Conservation (phyloP, 1,140 invertebrate species). For the Temnothorax curvispinosus region DNA sequence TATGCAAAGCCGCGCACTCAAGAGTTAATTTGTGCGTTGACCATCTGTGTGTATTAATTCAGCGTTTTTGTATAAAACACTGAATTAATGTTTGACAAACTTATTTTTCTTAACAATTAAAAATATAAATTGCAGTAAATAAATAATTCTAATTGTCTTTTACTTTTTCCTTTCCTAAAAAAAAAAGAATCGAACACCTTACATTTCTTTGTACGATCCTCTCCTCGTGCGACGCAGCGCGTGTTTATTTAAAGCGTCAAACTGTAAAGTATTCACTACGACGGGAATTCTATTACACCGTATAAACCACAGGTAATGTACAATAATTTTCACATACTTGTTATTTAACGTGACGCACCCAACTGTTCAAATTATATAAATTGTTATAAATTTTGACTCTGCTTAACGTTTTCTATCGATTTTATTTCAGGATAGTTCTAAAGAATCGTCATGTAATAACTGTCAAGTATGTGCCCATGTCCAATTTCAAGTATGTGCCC, state of each 20-base stretch:
- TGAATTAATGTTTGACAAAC: not conserved
- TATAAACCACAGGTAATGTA: not conserved
- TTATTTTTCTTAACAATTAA: not conserved
- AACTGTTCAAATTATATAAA: not conserved
- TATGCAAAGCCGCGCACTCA: too few species aligned
- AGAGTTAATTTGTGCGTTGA: not conserved
- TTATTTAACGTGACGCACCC: not conserved
- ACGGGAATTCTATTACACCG: not conserved
- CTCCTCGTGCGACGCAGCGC: not conserved
- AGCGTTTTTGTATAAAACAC: conserved; percentile 11
- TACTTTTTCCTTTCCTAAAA: not conserved
- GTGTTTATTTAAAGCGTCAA: not conserved
- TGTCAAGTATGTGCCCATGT: not conserved
- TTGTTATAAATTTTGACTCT: not conserved
- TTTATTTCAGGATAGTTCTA: not conserved
- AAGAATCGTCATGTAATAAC: not conserved
- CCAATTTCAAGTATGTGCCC: not conserved
- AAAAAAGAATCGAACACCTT: not conserved
- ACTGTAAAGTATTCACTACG: not conserved
- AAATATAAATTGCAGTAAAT: not conserved
- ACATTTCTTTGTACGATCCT: not conserved
- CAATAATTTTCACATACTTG: not conserved
- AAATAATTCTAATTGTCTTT: not conserved
- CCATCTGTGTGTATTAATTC: not conserved
- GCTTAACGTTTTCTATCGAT: too few species aligned